A percentile compares a stretch with the other conserved stretches of the same genome.
Conservation (phyloP, 2,888 invertebrate species). For the Piscicola geometra region DNA sequence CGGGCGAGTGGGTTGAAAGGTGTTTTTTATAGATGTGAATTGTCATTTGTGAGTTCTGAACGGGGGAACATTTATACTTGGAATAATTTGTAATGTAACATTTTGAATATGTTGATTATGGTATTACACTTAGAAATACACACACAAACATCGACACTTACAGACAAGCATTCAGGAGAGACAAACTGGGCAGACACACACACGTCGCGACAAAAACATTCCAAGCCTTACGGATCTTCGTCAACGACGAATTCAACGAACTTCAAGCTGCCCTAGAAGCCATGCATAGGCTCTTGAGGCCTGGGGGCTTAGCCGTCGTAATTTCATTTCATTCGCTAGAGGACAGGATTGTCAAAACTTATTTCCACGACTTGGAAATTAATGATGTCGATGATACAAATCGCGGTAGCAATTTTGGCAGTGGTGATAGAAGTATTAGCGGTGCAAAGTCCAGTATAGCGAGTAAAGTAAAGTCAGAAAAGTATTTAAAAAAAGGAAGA, state of each 20-base stretch:
- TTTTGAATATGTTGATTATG: too few relatives aligned
- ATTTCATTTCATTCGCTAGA: slow-evolving; percentile 88
- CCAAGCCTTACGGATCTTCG: slow-evolving; percentile 86
- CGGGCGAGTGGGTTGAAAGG: too few relatives aligned
- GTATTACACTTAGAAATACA: too few relatives aligned
- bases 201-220: slow-evolving; percentile 88
- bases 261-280: slow-evolving; percentile 79
- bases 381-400: slow-evolving; percentile 42
- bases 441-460: not conserved
- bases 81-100: too few relatives aligned
- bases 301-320: slow-evolving; percentile 71
- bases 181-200: slow-evolving; percentile 70
- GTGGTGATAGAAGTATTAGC: not conserved
- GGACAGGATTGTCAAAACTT: slow-evolving; percentile 86
- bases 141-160: not conserved
- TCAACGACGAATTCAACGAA: slow-evolving; percentile 92
- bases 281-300: slow-evolving; percentile 69
- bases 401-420: not conserved
- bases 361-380: slow-evolving; percentile 61
- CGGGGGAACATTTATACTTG: too few relatives aligned
- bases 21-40: too few relatives aligned
- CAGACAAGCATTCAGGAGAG: slow-evolving; percentile 58
- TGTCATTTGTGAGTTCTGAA: too few relatives aligned
- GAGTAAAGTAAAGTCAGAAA: not conserved
- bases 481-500: too few relatives aligned